Conservation (phyloP, 2,113 vertebrate genomes). For the Lontra canadensis region DNA sequence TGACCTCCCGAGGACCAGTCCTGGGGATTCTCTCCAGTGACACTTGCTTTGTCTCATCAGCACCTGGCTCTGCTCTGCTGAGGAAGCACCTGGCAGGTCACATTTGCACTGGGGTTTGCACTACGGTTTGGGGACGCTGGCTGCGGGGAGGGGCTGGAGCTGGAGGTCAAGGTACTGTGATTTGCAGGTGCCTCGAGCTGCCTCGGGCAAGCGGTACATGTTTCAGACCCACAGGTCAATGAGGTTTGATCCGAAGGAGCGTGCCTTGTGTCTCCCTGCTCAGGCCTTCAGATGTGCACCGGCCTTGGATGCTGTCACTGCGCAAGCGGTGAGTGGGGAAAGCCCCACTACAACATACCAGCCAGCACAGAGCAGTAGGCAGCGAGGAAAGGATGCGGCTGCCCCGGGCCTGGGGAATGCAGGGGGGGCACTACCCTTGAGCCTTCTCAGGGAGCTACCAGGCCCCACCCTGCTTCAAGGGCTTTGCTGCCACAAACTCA, state of each 20-base stretch:
- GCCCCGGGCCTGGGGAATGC: neutral
- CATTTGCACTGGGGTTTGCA: neutral
- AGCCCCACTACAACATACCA: neutral
- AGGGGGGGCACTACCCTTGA: accelerated
- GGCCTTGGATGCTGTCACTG: neutral
- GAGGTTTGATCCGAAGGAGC: neutral
- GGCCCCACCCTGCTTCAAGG: neutral
- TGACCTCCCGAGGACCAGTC: neutral
- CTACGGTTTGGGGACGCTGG: neutral
- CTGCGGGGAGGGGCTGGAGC: neutral
- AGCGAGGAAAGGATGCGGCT: neutral
- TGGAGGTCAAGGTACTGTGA: neutral
- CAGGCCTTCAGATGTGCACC: neutral
- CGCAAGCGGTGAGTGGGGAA: neutral
- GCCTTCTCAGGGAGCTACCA: neutral
- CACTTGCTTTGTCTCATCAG: neutral
- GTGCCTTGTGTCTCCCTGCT: neutral
- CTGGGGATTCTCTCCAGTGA: neutral
- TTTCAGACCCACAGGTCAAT: neutral
- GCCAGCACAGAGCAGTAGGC: neutral
- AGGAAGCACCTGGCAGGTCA: neutral
- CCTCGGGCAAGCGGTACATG: neutral
- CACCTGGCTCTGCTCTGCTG: neutral
- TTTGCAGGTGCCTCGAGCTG: neutral
- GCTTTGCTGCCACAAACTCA: neutral